These are phyloP conservation scores for Druon quercuslanigerum DNA, from an alignment of 1,140 invertebrate species.

Conservation along the genomic window DNA sequence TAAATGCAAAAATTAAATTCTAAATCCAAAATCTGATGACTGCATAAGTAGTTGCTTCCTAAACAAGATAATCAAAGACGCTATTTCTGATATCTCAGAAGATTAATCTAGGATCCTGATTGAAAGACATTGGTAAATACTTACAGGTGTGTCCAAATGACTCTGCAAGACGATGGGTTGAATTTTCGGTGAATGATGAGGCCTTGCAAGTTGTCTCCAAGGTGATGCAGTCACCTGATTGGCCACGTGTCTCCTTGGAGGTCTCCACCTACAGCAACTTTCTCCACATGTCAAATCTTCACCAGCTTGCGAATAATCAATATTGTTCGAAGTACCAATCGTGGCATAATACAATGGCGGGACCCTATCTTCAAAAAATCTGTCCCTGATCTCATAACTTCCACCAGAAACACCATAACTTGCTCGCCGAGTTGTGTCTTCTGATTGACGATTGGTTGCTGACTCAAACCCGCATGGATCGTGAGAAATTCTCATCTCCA, in stretches of 20 bases:
- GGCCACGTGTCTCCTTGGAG: conserved; percentile 60
- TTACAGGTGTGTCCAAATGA: conserved; percentile 38
- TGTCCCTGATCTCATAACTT: conserved; percentile 4
- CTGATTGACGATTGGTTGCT: neutral
- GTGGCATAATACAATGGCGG: conserved; percentile 19
- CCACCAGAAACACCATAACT: neutral
- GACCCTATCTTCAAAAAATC: conserved; percentile 27
- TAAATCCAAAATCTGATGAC: no score
- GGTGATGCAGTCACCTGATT: conserved; percentile 69
- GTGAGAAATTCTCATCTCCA: conserved; percentile 1
- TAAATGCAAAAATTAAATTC: no score
- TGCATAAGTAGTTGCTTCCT: no score
- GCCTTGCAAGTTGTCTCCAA: conserved; percentile 63
- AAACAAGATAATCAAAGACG: no score
- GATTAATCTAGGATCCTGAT: no score
- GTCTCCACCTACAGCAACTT: conserved; percentile 57
- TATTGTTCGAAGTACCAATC: neutral
- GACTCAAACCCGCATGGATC: neutral
- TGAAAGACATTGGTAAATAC: conserved; percentile 17
- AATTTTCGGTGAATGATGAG: conserved; percentile 63
- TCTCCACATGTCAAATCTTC: conserved; percentile 57
- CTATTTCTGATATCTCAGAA: no score
- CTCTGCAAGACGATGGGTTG: conserved; percentile 49
- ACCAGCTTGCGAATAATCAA: conserved; percentile 35
- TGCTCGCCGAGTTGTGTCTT: neutral